Evolutionary conservation across 2,797 vertebrate genomes (phyloP).

Genomic region (Craterocephalus amniculus): DNA sequence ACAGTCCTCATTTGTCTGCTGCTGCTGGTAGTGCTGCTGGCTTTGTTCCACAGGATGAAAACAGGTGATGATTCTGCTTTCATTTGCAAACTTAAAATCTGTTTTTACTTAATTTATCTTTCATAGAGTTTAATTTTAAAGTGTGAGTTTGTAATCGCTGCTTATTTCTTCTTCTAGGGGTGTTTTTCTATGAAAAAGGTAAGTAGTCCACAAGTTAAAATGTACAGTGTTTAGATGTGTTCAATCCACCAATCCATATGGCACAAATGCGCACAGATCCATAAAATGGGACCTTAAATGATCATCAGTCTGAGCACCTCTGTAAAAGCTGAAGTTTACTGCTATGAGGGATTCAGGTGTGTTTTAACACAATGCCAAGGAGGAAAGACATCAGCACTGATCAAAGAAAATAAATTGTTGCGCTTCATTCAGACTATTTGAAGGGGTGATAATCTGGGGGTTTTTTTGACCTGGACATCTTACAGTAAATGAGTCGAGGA

Average conservation of each 20-base stretch:
- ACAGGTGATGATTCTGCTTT: slow-evolving; percentile 39
- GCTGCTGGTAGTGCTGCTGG: neutral
- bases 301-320: too few relatives aligned
- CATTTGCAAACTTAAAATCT: neutral
- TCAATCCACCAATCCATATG: too few relatives aligned
- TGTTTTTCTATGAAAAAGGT: slow-evolving; percentile 74
- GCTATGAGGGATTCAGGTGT: too few relatives aligned
- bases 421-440: too few relatives aligned
- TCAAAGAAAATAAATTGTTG: neutral
- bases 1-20: slow-evolving; percentile 34
- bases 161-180: slow-evolving; percentile 40
- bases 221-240: too few relatives aligned
- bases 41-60: slow-evolving; percentile 22
- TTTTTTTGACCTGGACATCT: too few relatives aligned
- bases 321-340: too few relatives aligned
- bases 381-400: neutral
- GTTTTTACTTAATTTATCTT: neutral
- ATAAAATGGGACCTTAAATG: too few relatives aligned
- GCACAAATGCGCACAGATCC: too few relatives aligned
- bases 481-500: too few relatives aligned
- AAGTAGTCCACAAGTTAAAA: slow-evolving; percentile 15
- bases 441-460: too few relatives aligned
- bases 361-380: neutral
- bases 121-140: neutral
- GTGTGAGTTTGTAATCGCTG: neutral